phyloP scores from a whole-genome alignment of 1,140 invertebrate species.

The Drosophila elegans region DNA sequence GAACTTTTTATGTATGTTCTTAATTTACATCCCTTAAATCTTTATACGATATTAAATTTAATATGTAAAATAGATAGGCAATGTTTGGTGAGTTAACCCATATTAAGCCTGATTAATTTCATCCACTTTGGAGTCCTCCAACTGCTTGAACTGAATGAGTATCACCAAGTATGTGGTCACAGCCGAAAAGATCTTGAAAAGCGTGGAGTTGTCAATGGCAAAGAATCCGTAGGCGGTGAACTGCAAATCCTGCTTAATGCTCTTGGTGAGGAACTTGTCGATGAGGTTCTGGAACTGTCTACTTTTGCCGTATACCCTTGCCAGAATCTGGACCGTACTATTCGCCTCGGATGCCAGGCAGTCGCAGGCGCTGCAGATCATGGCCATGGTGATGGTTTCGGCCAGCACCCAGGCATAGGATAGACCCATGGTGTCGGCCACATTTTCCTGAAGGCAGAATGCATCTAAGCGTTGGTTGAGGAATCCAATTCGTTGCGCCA shows the following conservation, averaged over 20 bases:
- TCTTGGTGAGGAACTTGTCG: constrained; percentile 82
- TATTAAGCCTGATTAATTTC: constrained; percentile 22
- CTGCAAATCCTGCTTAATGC: constrained; percentile 80
- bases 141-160: constrained; percentile 80
- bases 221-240: constrained; percentile 84
- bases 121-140: constrained; percentile 77
- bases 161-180: constrained; percentile 82
- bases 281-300: constrained; percentile 82
- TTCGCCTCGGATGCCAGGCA: constrained; percentile 71
- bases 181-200: constrained; percentile 83
- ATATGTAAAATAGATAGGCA: no score
- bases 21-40: no score
- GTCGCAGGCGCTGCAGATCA: constrained; percentile 71
- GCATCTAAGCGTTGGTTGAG: constrained; percentile 53
- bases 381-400: constrained; percentile 55
- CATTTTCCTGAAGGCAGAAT: constrained; percentile 35
- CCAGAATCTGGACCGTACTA: constrained; percentile 70
- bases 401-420: constrained; percentile 69
- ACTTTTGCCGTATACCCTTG: constrained; percentile 73
- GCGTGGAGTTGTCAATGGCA: constrained; percentile 79
- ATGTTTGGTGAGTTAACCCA: no score
- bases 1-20: no score
- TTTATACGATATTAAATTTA: no score
- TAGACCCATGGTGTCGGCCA: constrained; percentile 59
- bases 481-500: constrained; percentile 54